phyloP scores from a whole-genome alignment of 2,888 invertebrate genomes.

The Trilocha varians region DNA sequence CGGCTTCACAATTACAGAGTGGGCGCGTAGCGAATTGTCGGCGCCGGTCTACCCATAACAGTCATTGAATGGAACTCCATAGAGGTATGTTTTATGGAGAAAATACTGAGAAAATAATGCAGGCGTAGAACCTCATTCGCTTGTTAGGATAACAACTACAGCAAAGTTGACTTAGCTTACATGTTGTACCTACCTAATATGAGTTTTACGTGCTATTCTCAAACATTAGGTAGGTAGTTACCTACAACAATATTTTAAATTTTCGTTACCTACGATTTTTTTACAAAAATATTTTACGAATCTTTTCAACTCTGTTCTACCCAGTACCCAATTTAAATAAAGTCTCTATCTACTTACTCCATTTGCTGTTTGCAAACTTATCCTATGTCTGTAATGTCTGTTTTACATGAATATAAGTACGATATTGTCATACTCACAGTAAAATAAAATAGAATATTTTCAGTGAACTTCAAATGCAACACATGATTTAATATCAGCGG shows the following conservation, averaged over 20 bases:
- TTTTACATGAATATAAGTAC: too few species aligned
- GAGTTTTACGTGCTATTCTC: too few species aligned
- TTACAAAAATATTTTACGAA: too few species aligned
- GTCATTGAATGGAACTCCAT: conserved; percentile 18
- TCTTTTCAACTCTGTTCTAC: too few species aligned
- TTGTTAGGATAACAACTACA: not conserved
- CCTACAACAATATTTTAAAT: too few species aligned
- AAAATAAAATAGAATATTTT: not conserved
- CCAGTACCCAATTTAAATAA: too few species aligned
- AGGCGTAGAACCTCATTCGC: not conserved
- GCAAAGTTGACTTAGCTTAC: not conserved
- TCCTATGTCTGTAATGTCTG: too few species aligned
- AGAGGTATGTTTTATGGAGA: not conserved
- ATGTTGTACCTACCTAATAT: not conserved
- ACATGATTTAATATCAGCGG: conserved; percentile 12
- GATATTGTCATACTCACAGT: too few species aligned
- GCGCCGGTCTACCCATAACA: conserved; percentile 37
- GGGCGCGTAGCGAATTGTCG: conserved; percentile 40
- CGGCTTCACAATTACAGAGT: conserved; percentile 30
- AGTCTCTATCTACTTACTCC: too few species aligned
- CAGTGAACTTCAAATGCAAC: not conserved
- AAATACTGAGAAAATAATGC: not conserved
- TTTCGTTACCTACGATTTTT: too few species aligned
- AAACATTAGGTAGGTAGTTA: too few species aligned
- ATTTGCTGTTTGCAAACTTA: too few species aligned